Base-by-base conservation (phyloP, 2,797 vertebrate species). In the Alauda arvensis region DNA sequence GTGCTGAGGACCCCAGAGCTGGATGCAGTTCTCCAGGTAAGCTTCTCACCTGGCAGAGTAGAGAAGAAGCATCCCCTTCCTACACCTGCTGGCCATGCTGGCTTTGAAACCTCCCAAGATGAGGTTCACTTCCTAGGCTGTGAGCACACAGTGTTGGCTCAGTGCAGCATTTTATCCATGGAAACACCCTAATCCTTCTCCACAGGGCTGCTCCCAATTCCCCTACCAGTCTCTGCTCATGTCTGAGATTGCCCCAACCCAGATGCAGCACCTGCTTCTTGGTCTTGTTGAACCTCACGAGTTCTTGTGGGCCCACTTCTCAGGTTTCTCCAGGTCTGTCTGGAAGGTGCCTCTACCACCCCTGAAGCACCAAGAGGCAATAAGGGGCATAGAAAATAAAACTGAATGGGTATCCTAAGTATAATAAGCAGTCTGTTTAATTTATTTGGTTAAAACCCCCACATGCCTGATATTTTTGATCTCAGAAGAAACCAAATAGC, bases 401-500 rank as follows among this genome's bases (percentile, higher is more conserved):
- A 72, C 0, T 31, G 6, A 90, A 77, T 23, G n/a, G n/a, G 55
- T 68, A 61, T 67, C 65, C 43, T 59, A 83, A 88, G 43, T 87
- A 81, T 37, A 89, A 68, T 37, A 37, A 89, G 8, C 28, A 90
- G n/a, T 25, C 55, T 84, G 43, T 62, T 91, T 43, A 83, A 80
- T 26, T 80, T 85, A 76, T 3, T 71, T 89, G 31, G 43, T 67
- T 86, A 20, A 72, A 88, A 95, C 85, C 4, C 53, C 3, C 60
- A 46, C 48, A 93, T 51, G 63, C 13, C 42, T 76, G 62, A 13
- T 70, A 82, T 76, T 92, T 93, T 65, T 84, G 14, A 71, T 75
- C 74, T 78, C 85, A 83, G 48, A 87, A 79, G 91, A 95, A 87
- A 90, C 37, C 53, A 92, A 94, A 91, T 60, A 83, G 42, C 62